Conservation (phyloP, 2,113 vertebrate species). For the Globicephala melas region DNA sequence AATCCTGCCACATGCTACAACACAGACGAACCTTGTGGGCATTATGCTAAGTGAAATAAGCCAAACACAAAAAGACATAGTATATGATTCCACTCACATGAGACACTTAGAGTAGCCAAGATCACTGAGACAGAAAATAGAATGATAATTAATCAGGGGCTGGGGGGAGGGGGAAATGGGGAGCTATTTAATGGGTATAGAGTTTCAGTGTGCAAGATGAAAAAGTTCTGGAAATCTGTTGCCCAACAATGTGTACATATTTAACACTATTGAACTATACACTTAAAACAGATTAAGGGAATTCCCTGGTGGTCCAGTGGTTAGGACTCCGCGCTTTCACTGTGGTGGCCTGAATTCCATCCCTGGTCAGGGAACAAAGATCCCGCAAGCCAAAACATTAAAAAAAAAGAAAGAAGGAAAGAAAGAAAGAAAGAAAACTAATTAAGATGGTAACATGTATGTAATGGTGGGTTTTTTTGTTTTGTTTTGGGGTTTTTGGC, state of each 20-base stretch:
- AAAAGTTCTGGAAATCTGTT: neutral
- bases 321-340: neutral
- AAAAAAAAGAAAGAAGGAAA: neutral
- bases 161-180: too few relatives aligned
- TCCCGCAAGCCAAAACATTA: neutral
- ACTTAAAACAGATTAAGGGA: neutral
- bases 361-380: neutral
- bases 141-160: too few relatives aligned
- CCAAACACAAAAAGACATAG: too few relatives aligned
- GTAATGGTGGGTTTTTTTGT: too few relatives aligned
- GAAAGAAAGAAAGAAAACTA: neutral
- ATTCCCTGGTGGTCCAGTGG: neutral
- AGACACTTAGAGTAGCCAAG: too few relatives aligned
- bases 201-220: neutral
- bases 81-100: too few relatives aligned
- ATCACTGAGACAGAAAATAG: too few relatives aligned
- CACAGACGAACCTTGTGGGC: too few relatives aligned
- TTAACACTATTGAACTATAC: neutral
- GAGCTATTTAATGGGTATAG: neutral
- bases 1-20: too few relatives aligned
- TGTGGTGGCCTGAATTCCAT: neutral
- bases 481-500: too few relatives aligned
- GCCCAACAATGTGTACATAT: neutral
- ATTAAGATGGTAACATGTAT: neutral
- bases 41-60: too few relatives aligned